A percentile compares a stretch with the other conserved stretches of the same genome.
These are phyloP conservation scores for Aphyosemion australe DNA, from an alignment of 2,113 vertebrate species.

Conservation along the genomic window DNA sequence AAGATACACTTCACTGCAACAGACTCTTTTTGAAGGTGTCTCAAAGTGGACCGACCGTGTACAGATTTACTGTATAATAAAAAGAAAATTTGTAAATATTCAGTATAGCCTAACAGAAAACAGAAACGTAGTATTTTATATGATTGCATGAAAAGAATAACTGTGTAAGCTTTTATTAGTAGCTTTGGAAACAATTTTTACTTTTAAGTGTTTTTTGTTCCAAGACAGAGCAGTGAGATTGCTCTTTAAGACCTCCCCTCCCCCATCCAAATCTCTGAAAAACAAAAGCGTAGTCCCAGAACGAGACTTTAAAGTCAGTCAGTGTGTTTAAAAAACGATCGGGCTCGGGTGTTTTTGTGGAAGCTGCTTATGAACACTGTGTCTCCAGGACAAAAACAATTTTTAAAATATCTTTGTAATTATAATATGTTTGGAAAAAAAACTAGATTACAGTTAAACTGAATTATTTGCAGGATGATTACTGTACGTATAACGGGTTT, in stretches of 20 bases:
- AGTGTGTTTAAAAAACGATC: constrained; percentile 40
- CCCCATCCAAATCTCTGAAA: not conserved
- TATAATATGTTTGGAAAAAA: constrained; percentile 54
- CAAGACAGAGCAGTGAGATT: constrained; percentile 42
- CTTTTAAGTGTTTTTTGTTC: constrained; percentile 69
- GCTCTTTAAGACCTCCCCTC: constrained; percentile 32
- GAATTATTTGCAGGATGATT: constrained; percentile 59
- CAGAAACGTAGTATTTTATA: constrained; percentile 91
- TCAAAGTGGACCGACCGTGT: constrained; percentile 79
- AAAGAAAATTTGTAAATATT: constrained; percentile 84
- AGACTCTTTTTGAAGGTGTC: constrained; percentile 67
- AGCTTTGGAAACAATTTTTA: constrained; percentile 72
- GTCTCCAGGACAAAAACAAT: constrained; percentile 59
- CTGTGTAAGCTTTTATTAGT: constrained; percentile 86
- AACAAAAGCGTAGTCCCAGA: constrained; percentile 34
- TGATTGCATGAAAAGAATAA: constrained; percentile 88
- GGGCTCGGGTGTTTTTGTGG: constrained; percentile 49
- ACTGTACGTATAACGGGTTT: constrained; percentile 65
- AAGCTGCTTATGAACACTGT: constrained; percentile 66
- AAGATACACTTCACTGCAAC: constrained; percentile 39
- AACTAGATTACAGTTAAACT: constrained; percentile 62
- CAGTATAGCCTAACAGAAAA: constrained; percentile 80
- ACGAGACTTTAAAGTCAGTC: constrained; percentile 54
- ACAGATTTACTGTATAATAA: constrained; percentile 91
- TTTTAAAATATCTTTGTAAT: constrained; percentile 56